phyloP scores from a whole-genome alignment of 2,113 vertebrate species.

The Nestor notabilis region DNA sequence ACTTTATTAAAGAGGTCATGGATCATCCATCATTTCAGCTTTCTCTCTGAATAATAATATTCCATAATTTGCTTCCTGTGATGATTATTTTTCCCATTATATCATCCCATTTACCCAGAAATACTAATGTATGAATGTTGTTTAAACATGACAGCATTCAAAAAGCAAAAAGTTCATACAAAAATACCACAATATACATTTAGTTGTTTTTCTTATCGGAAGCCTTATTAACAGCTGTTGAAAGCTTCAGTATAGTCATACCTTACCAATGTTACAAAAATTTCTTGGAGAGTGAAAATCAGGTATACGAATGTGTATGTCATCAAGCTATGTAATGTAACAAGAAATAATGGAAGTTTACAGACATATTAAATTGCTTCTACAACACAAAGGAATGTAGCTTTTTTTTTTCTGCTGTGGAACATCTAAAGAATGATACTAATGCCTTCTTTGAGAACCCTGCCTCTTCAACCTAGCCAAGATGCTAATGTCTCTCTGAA shows the following conservation, averaged over 20 bases:
- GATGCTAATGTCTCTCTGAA: background rate
- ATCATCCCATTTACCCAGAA: background rate
- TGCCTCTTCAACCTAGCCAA: background rate
- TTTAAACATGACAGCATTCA: background rate
- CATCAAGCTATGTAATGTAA: background rate
- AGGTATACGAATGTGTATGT: background rate
- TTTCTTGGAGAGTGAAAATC: background rate
- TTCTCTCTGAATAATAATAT: background rate
- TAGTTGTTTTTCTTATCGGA: background rate
- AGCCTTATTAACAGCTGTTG: background rate
- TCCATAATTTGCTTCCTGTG: background rate
- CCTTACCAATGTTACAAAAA: background rate
- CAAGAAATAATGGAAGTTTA: background rate
- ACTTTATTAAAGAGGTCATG: background rate
- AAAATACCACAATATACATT: background rate
- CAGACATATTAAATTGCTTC: background rate
- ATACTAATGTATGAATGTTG: background rate
- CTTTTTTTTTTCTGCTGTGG: background rate
- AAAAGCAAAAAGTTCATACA: background rate
- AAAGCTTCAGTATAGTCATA: background rate
- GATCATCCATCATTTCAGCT: background rate
- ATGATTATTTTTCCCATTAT: background rate
- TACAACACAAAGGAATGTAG: background rate
- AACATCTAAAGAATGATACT: background rate
- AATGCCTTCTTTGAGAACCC: background rate